These are phyloP conservation scores for Magallana ariakensis DNA, from an alignment of 1,140 invertebrate genomes.

Conservation along the genomic window DNA sequence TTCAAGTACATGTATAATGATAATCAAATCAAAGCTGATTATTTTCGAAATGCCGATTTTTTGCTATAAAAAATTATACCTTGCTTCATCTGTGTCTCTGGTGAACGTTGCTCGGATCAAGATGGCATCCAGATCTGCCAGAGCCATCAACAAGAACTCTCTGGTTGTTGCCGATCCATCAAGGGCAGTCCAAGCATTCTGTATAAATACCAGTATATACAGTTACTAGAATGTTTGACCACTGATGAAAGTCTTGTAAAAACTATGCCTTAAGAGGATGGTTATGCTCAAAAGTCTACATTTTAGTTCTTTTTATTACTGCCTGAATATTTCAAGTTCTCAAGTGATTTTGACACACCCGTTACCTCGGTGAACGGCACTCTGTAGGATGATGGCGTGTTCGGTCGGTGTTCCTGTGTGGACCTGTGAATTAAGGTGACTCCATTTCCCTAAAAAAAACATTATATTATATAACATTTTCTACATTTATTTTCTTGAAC, in stretches of 20 bases:
- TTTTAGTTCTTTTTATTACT: too few relatives aligned
- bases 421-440: slow-evolving; percentile 87
- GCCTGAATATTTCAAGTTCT: too few relatives aligned
- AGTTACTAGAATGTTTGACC: not conserved
- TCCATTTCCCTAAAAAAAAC: slow-evolving; percentile 85
- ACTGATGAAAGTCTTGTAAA: too few relatives aligned
- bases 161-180: slow-evolving; percentile 91
- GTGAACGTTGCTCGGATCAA: slow-evolving; percentile 96
- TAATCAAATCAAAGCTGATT: too few relatives aligned
- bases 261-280: too few relatives aligned
- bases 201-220: slow-evolving; percentile 18
- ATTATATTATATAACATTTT: too few relatives aligned
- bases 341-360: too few relatives aligned
- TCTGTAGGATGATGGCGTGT: slow-evolving; percentile 83
- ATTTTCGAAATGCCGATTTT: too few relatives aligned
- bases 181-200: slow-evolving; percentile 86
- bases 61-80: slow-evolving; percentile 80
- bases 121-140: slow-evolving; percentile 93
- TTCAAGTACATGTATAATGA: not conserved
- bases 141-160: slow-evolving; percentile 93
- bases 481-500: too few relatives aligned
- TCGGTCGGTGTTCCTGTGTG: slow-evolving; percentile 82
- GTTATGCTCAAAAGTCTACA: too few relatives aligned
- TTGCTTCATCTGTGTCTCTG: slow-evolving; percentile 87
- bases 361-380: slow-evolving; percentile 87